Base-by-base conservation (phyloP, 2,797 vertebrate species). In the Sebastes diploproa region DNA sequence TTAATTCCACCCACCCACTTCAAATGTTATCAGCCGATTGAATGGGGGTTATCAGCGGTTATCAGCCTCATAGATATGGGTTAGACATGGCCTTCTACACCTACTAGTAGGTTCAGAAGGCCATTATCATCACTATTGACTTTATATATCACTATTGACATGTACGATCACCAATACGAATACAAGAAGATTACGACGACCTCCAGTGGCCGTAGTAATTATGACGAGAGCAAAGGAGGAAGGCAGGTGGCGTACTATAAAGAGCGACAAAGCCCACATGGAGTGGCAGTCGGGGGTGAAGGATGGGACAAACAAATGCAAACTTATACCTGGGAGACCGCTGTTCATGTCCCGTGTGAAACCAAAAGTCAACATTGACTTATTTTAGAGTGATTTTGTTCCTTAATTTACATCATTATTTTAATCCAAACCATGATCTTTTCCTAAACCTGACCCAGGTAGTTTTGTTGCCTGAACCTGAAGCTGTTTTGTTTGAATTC, bases 1-100 rank as follows among this genome's bases (percentile, higher is more conserved):
- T 36, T 23, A 18, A 64, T 42, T 42, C 13, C 22, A 64, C 22
- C 16, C 23, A 27, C 13, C 25, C 52, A 54, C n/a, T n/a, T 54
- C 4, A 0, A 10, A 11, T 22, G 52, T 25, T 56, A 56, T 25
- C 54, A 14, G 22, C n/a, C 0, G 2, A 22, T 55, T 23, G 52
- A 22, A 22, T 55, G 52, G 9, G 8, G 0, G 9, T 55, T 55
- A 23, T 54, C 52, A 22, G 52, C 4, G 0, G 1, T 0, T 22
- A 55, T 55, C 52, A 22, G 10, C 55, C 55, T 56, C 55, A 56
- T 13, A 25, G 55, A 23, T 25, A 56, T 25, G 0, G 10, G 12
- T 25, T 25, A 25, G 0, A 56, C 0, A 0, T 0, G 23, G 12
- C 23, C 2, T 25, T 11, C n/a, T 55, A 22, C 12, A 56, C 23